Evolutionary conservation across 1,140 invertebrate genomes (phyloP).

Genomic region (Caenorhabditis brenneri): DNA sequence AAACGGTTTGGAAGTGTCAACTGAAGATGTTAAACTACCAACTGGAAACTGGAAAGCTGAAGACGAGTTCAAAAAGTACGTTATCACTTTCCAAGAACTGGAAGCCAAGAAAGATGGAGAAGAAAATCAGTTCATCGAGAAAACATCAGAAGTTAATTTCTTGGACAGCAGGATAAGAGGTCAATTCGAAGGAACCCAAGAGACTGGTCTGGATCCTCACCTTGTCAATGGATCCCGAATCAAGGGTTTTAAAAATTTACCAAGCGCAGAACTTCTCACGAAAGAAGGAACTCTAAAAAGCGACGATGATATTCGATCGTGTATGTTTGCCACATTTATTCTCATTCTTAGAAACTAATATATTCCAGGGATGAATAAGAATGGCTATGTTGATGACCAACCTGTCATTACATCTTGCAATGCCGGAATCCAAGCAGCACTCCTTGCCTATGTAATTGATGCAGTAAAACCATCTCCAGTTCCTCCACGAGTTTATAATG

Average conservation of each 20-base stretch:
- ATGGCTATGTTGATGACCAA: conserved; percentile 54
- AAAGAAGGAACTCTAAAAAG: conserved; percentile 52
- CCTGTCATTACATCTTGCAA: conserved; percentile 65
- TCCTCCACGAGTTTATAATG: conserved; percentile 59
- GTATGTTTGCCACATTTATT: conserved; percentile 33
- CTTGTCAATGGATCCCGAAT: conserved; percentile 60
- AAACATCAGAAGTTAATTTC: conserved; percentile 49
- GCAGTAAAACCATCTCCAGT: conserved; percentile 45
- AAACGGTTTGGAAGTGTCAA: conserved; percentile 41
- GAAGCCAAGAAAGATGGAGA: conserved; percentile 47
- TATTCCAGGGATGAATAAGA: conserved; percentile 27
- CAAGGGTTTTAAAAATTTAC: conserved; percentile 60
- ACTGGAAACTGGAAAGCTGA: conserved; percentile 61
- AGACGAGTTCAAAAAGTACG: conserved; percentile 42
- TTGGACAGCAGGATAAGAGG: conserved; percentile 59
- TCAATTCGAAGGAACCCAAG: conserved; percentile 65
- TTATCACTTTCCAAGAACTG: conserved; percentile 61
- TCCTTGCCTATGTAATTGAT: conserved; percentile 63
- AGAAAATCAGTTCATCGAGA: conserved; percentile 51
- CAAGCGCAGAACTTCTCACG: conserved; percentile 57
- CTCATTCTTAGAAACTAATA: too few species aligned
- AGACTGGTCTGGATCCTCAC: conserved; percentile 61
- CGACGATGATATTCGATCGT: conserved; percentile 50
- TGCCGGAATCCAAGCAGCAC: conserved; percentile 65
- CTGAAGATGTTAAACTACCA: conserved; percentile 23